Base-by-base conservation (phyloP, 2,888 invertebrate species). In the Diadromus collaris region DNA sequence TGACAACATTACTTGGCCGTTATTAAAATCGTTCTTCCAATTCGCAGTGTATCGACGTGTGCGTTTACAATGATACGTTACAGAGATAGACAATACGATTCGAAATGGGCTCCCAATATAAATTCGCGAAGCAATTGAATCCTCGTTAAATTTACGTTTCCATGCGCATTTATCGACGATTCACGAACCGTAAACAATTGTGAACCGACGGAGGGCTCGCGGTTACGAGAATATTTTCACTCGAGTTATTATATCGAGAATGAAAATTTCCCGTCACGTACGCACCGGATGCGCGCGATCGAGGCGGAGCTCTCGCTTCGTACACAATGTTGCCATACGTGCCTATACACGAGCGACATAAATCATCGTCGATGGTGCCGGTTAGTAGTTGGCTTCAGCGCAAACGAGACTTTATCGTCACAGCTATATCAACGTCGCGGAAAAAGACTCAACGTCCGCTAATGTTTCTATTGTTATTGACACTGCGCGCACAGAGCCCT, bases 361-460 rank as follows among this genome's bases (percentile, higher is more conserved):
- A 78, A 78, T 80, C 78, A 80, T 80, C 71, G 60, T 19, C 46
- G 63, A 73, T 76, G 51, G 54, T 68, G 34, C 56, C 56, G 73
- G 72, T 71, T 65, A 65, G 68, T 54, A n/a, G 34, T 41, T 16
- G 21, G 74, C n/a, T 54, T 67, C 67, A 73, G 70, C 56, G 61
- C 48, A 27, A 51, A 38, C 48, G 48, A 27, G 76, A 76, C 77
- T 78, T 79, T 70, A 79, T 79, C 74, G 71, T 61, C 61, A 68
- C 29, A 51, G 68, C 29, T 51, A 51, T 60, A 68, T 64, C 68
- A 74, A 70, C 56, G 58, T 63, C 51, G 46, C 63, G 48, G 60
- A 16, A 64, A 27, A 71, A 71, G 38, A 41, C 61, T 48, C 46
- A 13, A 65, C 32, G 48, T 56, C 46, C 41, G 16, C 19, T 32